Evolutionary conservation across 2,888 invertebrate genomes (phyloP).

Genomic region (Neoitamus cyanurus): DNA sequence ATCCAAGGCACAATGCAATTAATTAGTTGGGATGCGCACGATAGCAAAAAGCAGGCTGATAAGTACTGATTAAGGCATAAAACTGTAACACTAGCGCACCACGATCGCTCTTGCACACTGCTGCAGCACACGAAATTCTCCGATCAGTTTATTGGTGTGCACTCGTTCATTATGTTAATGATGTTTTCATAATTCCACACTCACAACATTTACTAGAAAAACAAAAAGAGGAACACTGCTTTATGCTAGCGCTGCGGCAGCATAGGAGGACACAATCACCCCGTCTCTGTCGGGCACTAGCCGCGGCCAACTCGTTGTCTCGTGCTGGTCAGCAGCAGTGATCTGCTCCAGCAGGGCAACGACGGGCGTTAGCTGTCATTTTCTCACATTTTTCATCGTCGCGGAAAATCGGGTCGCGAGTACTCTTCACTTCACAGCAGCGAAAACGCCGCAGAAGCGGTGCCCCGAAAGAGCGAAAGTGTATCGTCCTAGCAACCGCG

Average conservation of each 20-base stretch:
- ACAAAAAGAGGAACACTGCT: neutral
- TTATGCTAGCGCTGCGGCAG: constrained; percentile 5
- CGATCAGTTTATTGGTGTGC: neutral
- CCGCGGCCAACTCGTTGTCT: neutral
- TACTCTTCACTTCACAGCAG: neutral
- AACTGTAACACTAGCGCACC: neutral
- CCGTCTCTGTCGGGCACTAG: constrained; percentile 26
- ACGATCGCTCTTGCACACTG: constrained; percentile 12
- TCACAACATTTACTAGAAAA: neutral
- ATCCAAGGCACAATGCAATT: neutral
- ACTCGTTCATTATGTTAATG: constrained; percentile 25
- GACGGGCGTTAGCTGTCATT: constrained; percentile 39
- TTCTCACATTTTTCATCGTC: neutral
- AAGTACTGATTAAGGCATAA: neutral
- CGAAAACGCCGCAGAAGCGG: neutral
- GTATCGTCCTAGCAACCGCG: constrained; percentile 35
- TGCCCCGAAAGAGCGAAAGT: neutral
- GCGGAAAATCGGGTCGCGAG: neutral
- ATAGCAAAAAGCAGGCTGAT: neutral
- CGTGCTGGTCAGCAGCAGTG: neutral
- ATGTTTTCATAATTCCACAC: constrained; percentile 36
- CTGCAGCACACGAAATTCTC: neutral
- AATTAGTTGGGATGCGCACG: neutral
- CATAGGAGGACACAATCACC: neutral
- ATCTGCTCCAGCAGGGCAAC: neutral